Base-by-base conservation (phyloP, 2,888 invertebrate species). In the Eucera pruinosa region DNA sequence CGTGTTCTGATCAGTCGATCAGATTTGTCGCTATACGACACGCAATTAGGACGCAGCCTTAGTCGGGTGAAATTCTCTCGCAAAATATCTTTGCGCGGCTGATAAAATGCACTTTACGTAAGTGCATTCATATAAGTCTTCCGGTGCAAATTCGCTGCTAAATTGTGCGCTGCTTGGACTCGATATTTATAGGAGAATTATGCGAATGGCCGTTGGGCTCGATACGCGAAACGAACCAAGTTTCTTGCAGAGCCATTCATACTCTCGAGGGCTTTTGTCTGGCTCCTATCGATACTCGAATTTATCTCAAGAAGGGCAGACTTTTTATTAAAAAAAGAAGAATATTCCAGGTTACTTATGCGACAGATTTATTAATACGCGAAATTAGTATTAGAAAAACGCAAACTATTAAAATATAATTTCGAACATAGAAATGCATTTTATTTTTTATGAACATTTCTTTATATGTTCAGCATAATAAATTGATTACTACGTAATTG, bases 181-280 rank as follows among this genome's bases (percentile, higher is more conserved):
- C 54, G 62, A 80, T 82, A 83, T 83, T 83, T 83, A 83, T 77
- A 55, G 74, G 72, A 50, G 57, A 83, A 83, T 83, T 83, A 83
- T 83, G 72, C 82, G 77, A 72, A 61, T 47, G 62, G 7, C 20
- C 70, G 47, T 43, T 43, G n/a, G 50, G 55, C 67, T 70, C 79
- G 79, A 81, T 81, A 82, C 52, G 57, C 68, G 45, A 68, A 76
- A 70, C 57, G 70, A 43, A 70, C 60, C 43, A 33, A n/a, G 58
- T 57, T 72, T 45, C 55, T 72, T 25, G 20, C 50, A 33, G 41
- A 20, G 18, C 50, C 55, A 69, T 74, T 78, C 65, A 60, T 82
- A 74, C 60, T 20, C 33, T 18, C 48, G 58, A 43, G 47, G 11
- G 61, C 65, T 70, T 70, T 78, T 66, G 47, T 45, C 25, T 65